Conservation (phyloP, 2,888 invertebrate genomes). For the Ennomos erosarius region DNA sequence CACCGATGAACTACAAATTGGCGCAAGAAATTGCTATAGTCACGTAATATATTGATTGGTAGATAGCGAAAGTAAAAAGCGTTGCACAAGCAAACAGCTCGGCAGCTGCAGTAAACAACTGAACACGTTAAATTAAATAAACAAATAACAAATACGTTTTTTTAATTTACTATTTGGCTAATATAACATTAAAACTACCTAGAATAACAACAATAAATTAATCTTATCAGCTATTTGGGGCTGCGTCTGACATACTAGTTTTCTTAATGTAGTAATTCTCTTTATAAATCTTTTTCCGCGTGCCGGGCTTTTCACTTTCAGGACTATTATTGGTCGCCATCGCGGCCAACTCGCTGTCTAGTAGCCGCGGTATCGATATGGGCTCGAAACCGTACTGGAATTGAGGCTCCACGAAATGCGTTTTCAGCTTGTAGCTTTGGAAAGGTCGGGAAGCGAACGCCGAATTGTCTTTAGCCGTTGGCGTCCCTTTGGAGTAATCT, state of each 20-base stretch:
- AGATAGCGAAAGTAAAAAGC: slow-evolving; percentile 72
- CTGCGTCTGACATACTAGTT: slow-evolving; percentile 68
- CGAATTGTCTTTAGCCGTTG: slow-evolving; percentile 56
- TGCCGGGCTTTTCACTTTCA: slow-evolving; percentile 71
- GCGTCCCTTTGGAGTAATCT: slow-evolving; percentile 63
- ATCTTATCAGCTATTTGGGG: slow-evolving; percentile 71
- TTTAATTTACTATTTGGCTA: slow-evolving; percentile 47
- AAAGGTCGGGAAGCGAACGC: slow-evolving; percentile 66
- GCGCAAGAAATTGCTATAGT: slow-evolving; percentile 59
- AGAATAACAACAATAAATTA: slow-evolving; percentile 62
- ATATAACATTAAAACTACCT: slow-evolving; percentile 51
- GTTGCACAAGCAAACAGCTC: slow-evolving; percentile 46
- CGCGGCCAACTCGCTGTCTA: slow-evolving; percentile 74
- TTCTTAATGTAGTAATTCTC: slow-evolving; percentile 81
- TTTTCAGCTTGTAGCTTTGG: slow-evolving; percentile 61
- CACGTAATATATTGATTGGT: slow-evolving; percentile 72
- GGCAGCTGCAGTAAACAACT: slow-evolving; percentile 17
- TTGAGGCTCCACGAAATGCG: slow-evolving; percentile 76
- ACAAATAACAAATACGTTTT: slow-evolving; percentile 32
- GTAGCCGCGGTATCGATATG: slow-evolving; percentile 63
- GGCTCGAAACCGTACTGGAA: slow-evolving; percentile 82
- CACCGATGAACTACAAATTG: slow-evolving; percentile 53
- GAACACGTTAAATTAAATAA: slow-evolving; percentile 20
- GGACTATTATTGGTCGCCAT: slow-evolving; percentile 74
- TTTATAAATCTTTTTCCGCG: slow-evolving; percentile 75